Percentiles rank a stretch among this genome's conserved stretches.
Evolutionary conservation across 1,140 invertebrate genomes (phyloP).

Genomic region (Drosophila mojavensis): DNA sequence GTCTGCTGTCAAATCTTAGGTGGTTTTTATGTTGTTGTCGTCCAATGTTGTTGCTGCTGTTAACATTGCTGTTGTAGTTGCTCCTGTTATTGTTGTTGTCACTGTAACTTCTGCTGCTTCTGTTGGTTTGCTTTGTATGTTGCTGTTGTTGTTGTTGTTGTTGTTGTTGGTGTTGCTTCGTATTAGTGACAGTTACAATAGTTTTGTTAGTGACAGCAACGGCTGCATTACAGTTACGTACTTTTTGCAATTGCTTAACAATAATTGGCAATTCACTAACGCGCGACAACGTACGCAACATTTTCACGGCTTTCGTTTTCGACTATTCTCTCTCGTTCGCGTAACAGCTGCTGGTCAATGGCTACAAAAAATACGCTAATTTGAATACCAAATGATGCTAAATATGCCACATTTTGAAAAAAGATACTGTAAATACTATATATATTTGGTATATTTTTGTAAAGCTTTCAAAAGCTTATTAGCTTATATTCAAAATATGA

Average conservation of each 20-base stretch:
- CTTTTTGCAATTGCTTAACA: slow-evolving; percentile 83
- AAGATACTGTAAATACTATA: slow-evolving; percentile 5
- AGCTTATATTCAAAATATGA: too few species aligned
- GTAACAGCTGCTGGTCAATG: slow-evolving; percentile 48
- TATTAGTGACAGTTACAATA: slow-evolving; percentile 37
- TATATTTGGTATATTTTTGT: too few species aligned
- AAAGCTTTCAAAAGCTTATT: too few species aligned
- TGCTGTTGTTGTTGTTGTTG: too few species aligned
- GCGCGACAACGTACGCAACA: slow-evolving; percentile 79
- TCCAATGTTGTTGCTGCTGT: slow-evolving; percentile 23
- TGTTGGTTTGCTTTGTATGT: slow-evolving; percentile 16
- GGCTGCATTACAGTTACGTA: slow-evolving; percentile 72
- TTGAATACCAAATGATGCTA: neutral
- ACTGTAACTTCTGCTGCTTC: slow-evolving; percentile 17
- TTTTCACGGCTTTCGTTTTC: slow-evolving; percentile 51
- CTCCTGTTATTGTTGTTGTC: neutral
- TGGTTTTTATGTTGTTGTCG: slow-evolving; percentile 36
- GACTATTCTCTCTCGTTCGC: slow-evolving; percentile 49
- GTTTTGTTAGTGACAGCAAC: slow-evolving; percentile 48
- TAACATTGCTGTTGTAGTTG: slow-evolving; percentile 8
- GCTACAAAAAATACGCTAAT: slow-evolving; percentile 5
- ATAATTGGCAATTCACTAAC: slow-evolving; percentile 77
- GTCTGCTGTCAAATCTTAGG: slow-evolving; percentile 42
- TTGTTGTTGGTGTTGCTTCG: slow-evolving; percentile 30
- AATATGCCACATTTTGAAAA: slow-evolving; percentile 18